Evolutionary conservation across 2,113 vertebrate species (phyloP).

Genomic region (Laterallus jamaicensis): DNA sequence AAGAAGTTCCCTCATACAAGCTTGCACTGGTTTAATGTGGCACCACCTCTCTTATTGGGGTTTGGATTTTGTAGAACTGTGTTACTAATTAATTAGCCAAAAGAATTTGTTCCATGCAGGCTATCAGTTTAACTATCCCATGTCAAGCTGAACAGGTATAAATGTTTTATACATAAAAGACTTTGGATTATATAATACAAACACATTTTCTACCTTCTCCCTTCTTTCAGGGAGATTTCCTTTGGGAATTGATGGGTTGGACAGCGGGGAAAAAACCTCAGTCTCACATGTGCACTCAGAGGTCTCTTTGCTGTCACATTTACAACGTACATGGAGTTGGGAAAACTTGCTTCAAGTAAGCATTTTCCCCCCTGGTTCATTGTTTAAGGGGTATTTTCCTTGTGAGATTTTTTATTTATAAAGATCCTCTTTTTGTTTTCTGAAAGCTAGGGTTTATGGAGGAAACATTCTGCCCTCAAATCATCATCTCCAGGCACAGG

Average conservation of each 20-base stretch:
- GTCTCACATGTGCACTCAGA: background rate
- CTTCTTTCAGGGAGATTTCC: background rate
- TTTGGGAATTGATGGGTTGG: background rate
- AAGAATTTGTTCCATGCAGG: background rate
- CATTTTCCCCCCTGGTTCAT: background rate
- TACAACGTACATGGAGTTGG: background rate
- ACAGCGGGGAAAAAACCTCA: background rate
- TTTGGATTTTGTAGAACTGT: background rate
- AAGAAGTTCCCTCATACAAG: background rate
- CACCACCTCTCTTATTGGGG: background rate
- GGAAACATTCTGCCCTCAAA: slow-evolving; percentile 23
- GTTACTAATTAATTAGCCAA: background rate
- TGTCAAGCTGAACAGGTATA: background rate
- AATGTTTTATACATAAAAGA: background rate
- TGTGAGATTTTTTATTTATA: background rate
- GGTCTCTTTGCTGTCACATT: background rate
- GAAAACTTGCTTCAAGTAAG: background rate
- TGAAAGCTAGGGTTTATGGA: background rate
- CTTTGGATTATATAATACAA: background rate
- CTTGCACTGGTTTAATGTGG: background rate
- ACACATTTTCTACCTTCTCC: background rate
- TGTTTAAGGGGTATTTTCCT: background rate
- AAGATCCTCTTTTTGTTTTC: background rate
- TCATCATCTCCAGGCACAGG: background rate
- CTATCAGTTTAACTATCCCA: background rate